phyloP scores from a whole-genome alignment of 2,888 invertebrate genomes.

The Diploptera punctata region DNA sequence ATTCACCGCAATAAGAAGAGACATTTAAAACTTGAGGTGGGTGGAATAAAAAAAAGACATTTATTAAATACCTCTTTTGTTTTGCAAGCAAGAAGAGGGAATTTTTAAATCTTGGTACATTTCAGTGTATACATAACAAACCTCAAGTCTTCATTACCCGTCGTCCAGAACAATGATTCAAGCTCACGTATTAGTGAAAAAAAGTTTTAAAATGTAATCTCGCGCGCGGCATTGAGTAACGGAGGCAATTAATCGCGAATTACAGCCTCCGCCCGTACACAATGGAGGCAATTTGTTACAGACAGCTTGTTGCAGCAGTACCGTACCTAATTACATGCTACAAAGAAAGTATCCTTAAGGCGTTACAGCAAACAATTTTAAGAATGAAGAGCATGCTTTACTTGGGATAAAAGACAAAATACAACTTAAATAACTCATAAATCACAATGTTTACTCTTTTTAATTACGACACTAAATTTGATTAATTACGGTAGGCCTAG shows the following conservation, averaged over 20 bases:
- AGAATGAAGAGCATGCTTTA: no score
- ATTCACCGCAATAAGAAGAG: not conserved
- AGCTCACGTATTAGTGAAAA: not conserved
- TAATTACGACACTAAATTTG: no score
- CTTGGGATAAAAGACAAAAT: no score
- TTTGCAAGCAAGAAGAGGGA: not conserved
- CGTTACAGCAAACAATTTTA: no score
- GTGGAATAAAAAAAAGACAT: not conserved
- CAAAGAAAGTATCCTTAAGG: no score
- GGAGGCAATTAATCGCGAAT: slow-evolving; percentile 22
- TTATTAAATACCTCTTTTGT: slow-evolving; percentile 4
- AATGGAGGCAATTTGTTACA: slow-evolving; percentile 27
- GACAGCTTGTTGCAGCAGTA: no score
- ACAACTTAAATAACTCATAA: no score
- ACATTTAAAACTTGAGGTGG: not conserved
- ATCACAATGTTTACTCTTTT: no score
- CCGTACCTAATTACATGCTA: no score
- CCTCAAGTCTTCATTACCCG: not conserved
- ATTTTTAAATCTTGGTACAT: not conserved
- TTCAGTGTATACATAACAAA: not conserved
- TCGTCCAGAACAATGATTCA: not conserved
- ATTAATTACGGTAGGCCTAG: no score
- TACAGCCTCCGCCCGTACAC: slow-evolving; percentile 3
- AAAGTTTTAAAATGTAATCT: slow-evolving; percentile 29
- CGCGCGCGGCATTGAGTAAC: slow-evolving; percentile 14